These are phyloP conservation scores for Paradoxurus hermaphroditus DNA, from an alignment of 2,113 vertebrate species.

Conservation along the genomic window DNA sequence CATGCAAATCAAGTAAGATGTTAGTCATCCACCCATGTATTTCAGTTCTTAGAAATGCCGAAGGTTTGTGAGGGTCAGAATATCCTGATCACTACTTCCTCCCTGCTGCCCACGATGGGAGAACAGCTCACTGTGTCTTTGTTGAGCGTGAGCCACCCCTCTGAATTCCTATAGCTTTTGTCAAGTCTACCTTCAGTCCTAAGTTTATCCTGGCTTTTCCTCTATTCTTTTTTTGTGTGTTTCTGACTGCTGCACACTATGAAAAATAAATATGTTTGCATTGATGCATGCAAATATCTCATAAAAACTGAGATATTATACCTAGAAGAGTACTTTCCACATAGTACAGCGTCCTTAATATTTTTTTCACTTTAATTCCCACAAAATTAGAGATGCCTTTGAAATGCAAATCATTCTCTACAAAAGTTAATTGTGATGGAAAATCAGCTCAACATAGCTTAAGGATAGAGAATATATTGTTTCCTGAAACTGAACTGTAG, in stretches of 20 bases:
- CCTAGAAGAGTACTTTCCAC: neutral
- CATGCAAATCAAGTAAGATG: neutral
- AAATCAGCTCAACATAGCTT: neutral
- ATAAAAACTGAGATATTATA: no score
- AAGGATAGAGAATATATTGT: neutral
- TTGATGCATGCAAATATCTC: neutral
- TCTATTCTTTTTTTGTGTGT: neutral
- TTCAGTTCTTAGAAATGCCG: neutral
- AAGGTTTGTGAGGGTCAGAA: neutral
- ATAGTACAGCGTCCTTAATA: neutral
- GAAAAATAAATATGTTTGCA: neutral
- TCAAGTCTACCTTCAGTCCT: neutral
- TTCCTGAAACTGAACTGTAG: neutral
- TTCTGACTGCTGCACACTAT: neutral
- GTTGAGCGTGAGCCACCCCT: neutral
- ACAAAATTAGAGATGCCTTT: neutral
- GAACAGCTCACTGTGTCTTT: neutral
- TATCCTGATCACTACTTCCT: neutral
- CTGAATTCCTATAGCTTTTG: neutral
- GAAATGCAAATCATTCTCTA: neutral
- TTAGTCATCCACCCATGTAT: neutral
- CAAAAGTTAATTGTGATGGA: neutral
- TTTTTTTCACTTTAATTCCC: neutral
- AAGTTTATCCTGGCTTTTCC: neutral
- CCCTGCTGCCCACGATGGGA: neutral